Conservation (phyloP, 2,888 invertebrate genomes). For the Megastigmus dorsalis region DNA sequence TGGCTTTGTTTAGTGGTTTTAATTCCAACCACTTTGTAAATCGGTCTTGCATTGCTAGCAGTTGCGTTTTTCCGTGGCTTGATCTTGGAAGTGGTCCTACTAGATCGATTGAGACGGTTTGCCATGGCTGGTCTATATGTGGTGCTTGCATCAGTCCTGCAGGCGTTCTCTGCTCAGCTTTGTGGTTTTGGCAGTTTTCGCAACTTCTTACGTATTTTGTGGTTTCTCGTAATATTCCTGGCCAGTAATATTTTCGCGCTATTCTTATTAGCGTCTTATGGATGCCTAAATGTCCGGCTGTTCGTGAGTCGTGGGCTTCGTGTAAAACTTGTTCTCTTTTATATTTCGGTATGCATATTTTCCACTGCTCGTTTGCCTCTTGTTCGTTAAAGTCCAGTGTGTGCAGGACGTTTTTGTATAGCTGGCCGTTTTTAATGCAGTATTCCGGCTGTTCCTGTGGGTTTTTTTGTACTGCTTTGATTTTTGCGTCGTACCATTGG, state of each 20-base stretch:
- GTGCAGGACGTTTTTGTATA: slow-evolving; percentile 44
- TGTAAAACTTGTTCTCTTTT: slow-evolving; percentile 1
- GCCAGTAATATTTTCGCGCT: slow-evolving; percentile 54
- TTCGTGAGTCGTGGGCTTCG: slow-evolving; percentile 50
- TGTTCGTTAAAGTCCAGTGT: slow-evolving; percentile 34
- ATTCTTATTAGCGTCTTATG: slow-evolving; percentile 51
- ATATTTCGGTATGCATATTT: slow-evolving; percentile 36
- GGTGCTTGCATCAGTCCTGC: not conserved
- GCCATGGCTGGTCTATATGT: not conserved
- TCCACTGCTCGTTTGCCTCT: slow-evolving; percentile 45
- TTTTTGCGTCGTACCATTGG: not conserved
- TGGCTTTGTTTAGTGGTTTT: not conserved
- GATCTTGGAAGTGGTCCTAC: not conserved
- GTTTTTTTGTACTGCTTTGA: not conserved
- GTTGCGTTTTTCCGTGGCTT: not conserved
- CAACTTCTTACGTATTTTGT: slow-evolving; percentile 59
- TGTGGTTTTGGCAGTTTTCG: not conserved
- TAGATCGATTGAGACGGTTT: not conserved
- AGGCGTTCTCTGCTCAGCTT: not conserved
- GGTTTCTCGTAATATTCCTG: slow-evolving; percentile 54
- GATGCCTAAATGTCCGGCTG: slow-evolving; percentile 55
- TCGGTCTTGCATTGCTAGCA: slow-evolving; percentile 53
- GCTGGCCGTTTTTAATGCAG: slow-evolving; percentile 56
- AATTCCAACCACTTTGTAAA: not conserved
- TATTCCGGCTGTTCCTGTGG: slow-evolving; percentile 34